These are phyloP conservation scores for Arenaria interpres DNA, from an alignment of 2,113 vertebrate genomes.

Conservation along the genomic window DNA sequence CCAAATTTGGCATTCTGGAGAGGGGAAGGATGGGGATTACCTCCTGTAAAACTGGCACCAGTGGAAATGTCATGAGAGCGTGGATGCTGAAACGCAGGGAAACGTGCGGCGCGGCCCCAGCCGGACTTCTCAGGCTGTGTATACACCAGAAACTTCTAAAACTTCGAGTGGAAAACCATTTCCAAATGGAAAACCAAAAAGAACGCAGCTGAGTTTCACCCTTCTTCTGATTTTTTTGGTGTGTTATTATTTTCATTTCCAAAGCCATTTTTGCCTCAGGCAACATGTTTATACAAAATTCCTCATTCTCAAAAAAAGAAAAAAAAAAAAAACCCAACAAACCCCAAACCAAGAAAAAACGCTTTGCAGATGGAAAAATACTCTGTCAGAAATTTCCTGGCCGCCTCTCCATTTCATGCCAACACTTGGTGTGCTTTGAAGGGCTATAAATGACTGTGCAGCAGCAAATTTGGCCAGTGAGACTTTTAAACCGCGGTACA, in stretches of 20 bases:
- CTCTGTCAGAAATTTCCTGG: conserved; percentile 32
- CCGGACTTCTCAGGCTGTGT: background rate
- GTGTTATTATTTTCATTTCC: background rate
- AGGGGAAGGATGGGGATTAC: background rate
- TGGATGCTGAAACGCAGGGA: background rate
- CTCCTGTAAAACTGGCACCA: background rate
- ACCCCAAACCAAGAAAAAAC: background rate
- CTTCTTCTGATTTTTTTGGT: background rate
- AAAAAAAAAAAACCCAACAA: background rate
- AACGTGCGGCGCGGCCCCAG: background rate
- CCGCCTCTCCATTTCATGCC: conserved; percentile 36
- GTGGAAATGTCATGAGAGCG: background rate
- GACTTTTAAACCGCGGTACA: background rate
- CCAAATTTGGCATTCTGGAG: background rate
- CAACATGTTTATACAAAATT: background rate
- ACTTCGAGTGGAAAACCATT: background rate
- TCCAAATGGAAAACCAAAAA: background rate
- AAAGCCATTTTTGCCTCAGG: background rate
- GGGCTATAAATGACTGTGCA: conserved; percentile 1
- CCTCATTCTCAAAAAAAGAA: background rate
- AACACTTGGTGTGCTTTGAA: background rate
- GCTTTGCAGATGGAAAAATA: conserved; percentile 26
- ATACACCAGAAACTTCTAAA: background rate
- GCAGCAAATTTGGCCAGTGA: conserved; percentile 19
- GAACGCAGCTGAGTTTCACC: background rate